Evolutionary conservation across 1,140 invertebrate genomes (phyloP).

Genomic region (Choristoneura fumiferana): DNA sequence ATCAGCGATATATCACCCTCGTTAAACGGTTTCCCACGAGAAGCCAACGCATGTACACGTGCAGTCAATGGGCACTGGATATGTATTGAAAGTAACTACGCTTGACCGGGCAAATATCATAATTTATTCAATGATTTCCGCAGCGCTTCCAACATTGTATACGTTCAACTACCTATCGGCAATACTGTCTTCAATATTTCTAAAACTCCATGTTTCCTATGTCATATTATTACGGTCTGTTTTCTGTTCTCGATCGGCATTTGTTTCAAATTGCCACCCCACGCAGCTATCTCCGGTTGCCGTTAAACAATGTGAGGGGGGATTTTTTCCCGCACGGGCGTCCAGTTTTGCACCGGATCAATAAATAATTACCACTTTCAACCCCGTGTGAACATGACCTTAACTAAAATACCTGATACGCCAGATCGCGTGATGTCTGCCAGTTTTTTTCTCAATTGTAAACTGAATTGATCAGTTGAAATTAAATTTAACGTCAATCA

Average conservation of each 20-base stretch:
- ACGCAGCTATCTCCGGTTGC: background rate
- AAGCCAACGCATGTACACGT: background rate
- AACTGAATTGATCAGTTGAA: constrained; percentile 1
- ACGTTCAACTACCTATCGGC: too few species aligned
- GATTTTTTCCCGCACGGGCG: constrained; percentile 39
- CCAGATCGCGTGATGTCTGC: constrained; percentile 7
- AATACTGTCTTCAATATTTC: too few species aligned
- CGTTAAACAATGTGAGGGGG: constrained; percentile 42
- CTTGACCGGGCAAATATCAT: background rate
- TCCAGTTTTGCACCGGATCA: constrained; percentile 48
- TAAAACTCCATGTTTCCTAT: background rate
- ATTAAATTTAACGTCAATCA: constrained; percentile 23
- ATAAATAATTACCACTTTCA: constrained; percentile 50
- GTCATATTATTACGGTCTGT: too few species aligned
- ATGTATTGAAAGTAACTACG: background rate
- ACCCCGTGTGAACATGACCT: constrained; percentile 51
- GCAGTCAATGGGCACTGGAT: background rate
- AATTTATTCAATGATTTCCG: background rate
- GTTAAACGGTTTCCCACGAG: constrained; percentile 66
- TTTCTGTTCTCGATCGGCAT: too few species aligned
- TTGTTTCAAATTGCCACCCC: too few species aligned
- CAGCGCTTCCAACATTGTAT: too few species aligned
- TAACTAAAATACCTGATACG: constrained; percentile 19
- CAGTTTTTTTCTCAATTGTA: background rate
- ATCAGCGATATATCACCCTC: constrained; percentile 57